These are phyloP conservation scores for Drosophila cognata DNA, from an alignment of 2,888 invertebrate species.

Conservation along the genomic window DNA sequence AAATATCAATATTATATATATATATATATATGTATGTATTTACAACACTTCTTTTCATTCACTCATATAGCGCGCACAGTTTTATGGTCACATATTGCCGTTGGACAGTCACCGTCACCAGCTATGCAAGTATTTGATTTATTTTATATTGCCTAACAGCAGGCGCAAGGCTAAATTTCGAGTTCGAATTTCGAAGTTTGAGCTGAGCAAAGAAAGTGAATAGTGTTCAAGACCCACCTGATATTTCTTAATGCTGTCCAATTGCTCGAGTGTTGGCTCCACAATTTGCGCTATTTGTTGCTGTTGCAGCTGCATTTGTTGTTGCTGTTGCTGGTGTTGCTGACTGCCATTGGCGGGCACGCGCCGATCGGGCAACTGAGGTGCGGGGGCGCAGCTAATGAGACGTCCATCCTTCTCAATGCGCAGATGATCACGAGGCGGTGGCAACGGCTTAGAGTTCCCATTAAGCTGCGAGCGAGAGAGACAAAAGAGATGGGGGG, in stretches of 20 bases:
- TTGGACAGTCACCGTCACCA: constrained; percentile 2
- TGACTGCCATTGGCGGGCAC: constrained; percentile 63
- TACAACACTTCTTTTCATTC: background rate
- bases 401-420: constrained; percentile 88
- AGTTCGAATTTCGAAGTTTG: background rate
- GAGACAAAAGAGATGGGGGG: background rate
- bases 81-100: constrained; percentile 3
- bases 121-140: too few relatives aligned
- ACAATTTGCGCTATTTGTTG: constrained; percentile 85
- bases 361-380: constrained; percentile 88
- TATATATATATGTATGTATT: too few relatives aligned
- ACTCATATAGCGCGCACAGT: constrained; percentile 4
- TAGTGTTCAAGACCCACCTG: constrained; percentile 88
- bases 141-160: constrained; percentile 48
- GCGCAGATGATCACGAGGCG: constrained; percentile 88
- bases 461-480: constrained; percentile 82
- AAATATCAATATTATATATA: background rate
- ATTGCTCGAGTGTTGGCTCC: constrained; percentile 93
- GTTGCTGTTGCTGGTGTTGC: constrained; percentile 55
- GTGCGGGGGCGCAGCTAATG: constrained; percentile 88
- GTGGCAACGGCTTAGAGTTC: constrained; percentile 85
- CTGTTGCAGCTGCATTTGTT: constrained; percentile 13
- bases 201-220: background rate
- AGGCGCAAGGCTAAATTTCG: constrained; percentile 37
- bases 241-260: constrained; percentile 96